phyloP scores from a whole-genome alignment of 2,888 invertebrate species.

The Melikaiella ostensackeni region DNA sequence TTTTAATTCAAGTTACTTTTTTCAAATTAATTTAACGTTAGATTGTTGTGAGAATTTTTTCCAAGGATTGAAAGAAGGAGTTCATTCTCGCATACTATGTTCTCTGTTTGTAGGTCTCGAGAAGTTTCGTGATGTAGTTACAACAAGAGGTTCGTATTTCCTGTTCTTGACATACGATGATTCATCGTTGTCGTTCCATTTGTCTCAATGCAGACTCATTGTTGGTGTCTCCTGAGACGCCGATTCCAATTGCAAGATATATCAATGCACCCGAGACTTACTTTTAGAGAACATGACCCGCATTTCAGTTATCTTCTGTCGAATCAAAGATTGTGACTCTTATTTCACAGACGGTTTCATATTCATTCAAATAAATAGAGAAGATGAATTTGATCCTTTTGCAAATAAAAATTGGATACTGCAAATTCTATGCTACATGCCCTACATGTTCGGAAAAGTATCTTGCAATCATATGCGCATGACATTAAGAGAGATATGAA shows the following conservation, averaged over 20 bases:
- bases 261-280: conserved; percentile 57
- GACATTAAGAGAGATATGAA: background rate
- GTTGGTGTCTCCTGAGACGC: conserved; percentile 62
- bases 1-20: background rate
- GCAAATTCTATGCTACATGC: background rate
- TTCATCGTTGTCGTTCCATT: conserved; percentile 68
- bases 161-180: conserved; percentile 68
- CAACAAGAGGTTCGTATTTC: conserved; percentile 54
- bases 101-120: conserved; percentile 42
- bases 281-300: conserved; percentile 1
- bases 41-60: too few species aligned
- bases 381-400: background rate
- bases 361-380: background rate
- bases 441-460: background rate
- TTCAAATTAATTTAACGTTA: background rate
- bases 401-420: background rate
- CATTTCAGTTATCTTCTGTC: background rate
- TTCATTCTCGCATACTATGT: background rate
- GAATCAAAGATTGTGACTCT: background rate
- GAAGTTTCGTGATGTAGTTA: conserved; percentile 50
- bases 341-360: background rate
- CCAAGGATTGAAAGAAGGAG: background rate
- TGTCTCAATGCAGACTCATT: conserved; percentile 70
- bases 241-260: conserved; percentile 66
- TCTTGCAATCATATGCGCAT: background rate